Evolutionary conservation across 2,888 invertebrate species (phyloP).

Genomic region (Oxystoma pomonae): DNA sequence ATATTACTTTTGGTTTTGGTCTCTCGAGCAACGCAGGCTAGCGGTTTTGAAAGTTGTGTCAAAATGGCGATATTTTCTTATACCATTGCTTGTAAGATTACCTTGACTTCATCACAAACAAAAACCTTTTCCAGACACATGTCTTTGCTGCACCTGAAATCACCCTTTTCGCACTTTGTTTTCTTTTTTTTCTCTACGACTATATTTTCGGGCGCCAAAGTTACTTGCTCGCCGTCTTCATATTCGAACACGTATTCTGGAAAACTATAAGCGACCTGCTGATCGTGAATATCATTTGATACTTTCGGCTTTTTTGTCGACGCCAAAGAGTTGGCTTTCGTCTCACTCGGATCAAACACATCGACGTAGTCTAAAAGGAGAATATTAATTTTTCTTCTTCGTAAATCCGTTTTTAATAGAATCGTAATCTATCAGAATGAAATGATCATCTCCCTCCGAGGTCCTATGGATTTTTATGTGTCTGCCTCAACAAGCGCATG

Average conservation of each 20-base stretch:
- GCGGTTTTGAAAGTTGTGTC: no score
- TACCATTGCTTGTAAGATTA: no score
- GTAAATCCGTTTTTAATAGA: neutral
- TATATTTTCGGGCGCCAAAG: constrained; percentile 32
- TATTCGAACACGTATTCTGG: constrained; percentile 43
- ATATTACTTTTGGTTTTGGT: constrained; percentile 2
- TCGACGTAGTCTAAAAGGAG: constrained; percentile 27
- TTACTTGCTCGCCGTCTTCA: constrained; percentile 35
- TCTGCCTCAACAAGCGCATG: no score
- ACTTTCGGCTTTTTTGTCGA: neutral
- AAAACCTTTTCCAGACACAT: constrained; percentile 53
- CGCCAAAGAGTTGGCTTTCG: constrained; percentile 2
- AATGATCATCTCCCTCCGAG: no score
- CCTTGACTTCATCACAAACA: constrained; percentile 56
- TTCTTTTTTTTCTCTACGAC: constrained; percentile 21
- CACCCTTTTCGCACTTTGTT: constrained; percentile 36
- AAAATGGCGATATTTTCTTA: no score
- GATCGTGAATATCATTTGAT: neutral
- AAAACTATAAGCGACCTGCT: neutral
- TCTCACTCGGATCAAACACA: constrained; percentile 26
- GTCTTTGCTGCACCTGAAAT: constrained; percentile 48
- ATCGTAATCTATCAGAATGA: no score
- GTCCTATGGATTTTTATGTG: no score
- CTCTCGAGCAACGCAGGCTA: no score
- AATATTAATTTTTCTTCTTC: no score